phyloP scores from a whole-genome alignment of 2,888 invertebrate species.

The Oxyscelio sp. region DNA sequence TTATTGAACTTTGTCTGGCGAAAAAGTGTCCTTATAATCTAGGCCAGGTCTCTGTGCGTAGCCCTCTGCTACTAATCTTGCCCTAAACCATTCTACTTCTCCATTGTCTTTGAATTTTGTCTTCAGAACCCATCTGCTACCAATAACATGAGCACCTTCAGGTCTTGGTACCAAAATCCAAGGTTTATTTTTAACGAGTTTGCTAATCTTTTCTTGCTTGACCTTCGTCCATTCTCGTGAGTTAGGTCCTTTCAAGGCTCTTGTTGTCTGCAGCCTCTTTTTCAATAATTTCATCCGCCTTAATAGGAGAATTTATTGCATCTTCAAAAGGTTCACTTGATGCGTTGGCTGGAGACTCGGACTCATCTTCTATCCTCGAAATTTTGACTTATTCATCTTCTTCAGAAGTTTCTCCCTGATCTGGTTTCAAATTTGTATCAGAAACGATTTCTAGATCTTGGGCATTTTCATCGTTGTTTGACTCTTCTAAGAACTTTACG shows the following conservation, averaged over 20 bases:
- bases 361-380: no score
- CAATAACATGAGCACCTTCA: background rate
- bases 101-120: slow-evolving; percentile 1
- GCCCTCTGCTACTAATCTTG: no score
- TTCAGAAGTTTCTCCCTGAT: background rate
- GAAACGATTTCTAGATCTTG: background rate
- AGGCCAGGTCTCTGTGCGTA: no score
- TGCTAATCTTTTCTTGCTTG: background rate
- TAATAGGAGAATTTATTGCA: no score
- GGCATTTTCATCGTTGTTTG: background rate
- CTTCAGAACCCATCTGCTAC: background rate
- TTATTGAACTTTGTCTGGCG: no score
- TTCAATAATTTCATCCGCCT: no score
- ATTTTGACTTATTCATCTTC: no score
- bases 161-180: background rate
- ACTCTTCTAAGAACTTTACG: slow-evolving; percentile 45
- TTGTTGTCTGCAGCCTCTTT: background rate
- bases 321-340: no score
- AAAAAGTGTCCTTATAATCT: no score
- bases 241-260: background rate
- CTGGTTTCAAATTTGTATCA: background rate
- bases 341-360: no score
- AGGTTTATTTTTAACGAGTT: background rate
- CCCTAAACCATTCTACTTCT: no score
- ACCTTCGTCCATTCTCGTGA: background rate